Conservation (phyloP, 92 coral and sea anemone genomes). For the Actinernus sp. region DNA sequence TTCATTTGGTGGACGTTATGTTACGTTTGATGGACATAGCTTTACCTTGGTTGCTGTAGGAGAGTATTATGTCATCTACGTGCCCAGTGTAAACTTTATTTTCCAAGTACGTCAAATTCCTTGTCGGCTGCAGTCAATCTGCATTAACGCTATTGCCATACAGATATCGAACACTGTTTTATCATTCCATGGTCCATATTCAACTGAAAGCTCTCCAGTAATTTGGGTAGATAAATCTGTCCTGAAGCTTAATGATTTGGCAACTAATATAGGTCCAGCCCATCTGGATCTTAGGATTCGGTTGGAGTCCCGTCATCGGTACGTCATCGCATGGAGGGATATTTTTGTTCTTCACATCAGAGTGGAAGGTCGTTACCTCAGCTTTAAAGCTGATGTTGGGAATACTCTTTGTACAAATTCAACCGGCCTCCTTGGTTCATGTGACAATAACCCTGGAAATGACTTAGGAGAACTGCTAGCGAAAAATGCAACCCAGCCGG, state of each 20-base stretch:
- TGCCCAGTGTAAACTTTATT: constrained; percentile 42
- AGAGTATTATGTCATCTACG: constrained; percentile 64
- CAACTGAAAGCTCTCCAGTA: constrained; percentile 59
- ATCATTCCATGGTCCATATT: constrained; percentile 92
- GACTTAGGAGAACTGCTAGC: constrained; percentile 53
- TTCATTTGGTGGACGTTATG: constrained; percentile 77
- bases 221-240: constrained; percentile 74
- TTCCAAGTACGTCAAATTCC: constrained; percentile 95
- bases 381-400: constrained; percentile 75
- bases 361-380: constrained; percentile 78
- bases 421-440: constrained; percentile 89
- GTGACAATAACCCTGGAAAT: constrained; percentile 74
- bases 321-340: constrained; percentile 71
- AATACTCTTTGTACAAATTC: constrained; percentile 70
- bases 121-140: constrained; percentile 75
- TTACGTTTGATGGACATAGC: constrained; percentile 93
- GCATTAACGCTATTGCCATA: constrained; percentile 87
- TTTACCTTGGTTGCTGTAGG: constrained; percentile 85
- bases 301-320: constrained; percentile 54
- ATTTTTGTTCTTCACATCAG: constrained; percentile 70
- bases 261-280: constrained; percentile 56
- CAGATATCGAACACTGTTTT: constrained; percentile 61
- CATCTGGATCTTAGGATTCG: constrained; percentile 60
- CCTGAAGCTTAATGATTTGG: constrained; percentile 54
- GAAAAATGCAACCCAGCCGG: constrained; percentile 71